Conservation (phyloP, 2,888 invertebrate species). For the Acronicta leporina region DNA sequence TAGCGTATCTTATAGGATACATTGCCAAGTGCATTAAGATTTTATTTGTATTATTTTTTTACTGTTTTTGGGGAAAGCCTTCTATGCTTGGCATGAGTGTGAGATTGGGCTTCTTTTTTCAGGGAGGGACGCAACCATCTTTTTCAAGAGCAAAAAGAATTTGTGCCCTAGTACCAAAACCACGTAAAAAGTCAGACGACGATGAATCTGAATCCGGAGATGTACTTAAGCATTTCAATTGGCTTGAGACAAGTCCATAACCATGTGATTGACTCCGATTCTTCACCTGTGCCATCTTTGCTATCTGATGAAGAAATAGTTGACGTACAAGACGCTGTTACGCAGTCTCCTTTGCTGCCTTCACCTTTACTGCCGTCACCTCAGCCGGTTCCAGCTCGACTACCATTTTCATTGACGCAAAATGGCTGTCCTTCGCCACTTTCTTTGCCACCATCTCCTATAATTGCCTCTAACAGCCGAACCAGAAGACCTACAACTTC, state of each 20-base stretch:
- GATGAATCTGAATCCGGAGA: not conserved
- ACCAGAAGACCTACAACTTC: not conserved
- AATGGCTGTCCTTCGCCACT: not conserved
- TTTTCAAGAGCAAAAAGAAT: not conserved
- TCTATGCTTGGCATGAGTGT: too few relatives aligned
- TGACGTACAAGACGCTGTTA: constrained; percentile 5
- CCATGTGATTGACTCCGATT: too few relatives aligned
- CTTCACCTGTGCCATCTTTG: too few relatives aligned
- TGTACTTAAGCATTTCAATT: not conserved
- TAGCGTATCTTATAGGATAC: too few relatives aligned
- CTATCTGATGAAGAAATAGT: constrained; percentile 13
- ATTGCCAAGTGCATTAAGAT: too few relatives aligned
- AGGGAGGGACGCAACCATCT: constrained; percentile 2
- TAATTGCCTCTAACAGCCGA: not conserved
- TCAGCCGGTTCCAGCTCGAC: constrained; percentile 5
- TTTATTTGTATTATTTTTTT: too few relatives aligned
- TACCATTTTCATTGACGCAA: not conserved
- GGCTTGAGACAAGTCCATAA: too few relatives aligned
- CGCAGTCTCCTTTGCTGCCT: not conserved
- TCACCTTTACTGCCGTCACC: not conserved
- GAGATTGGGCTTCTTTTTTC: not conserved
- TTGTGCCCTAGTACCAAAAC: constrained; percentile 2
- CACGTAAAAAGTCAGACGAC: not conserved
- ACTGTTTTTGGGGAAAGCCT: too few relatives aligned
- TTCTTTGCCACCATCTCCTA: not conserved